Evolutionary conservation across 2,797 vertebrate species (phyloP).

Genomic region (Alca torda): DNA sequence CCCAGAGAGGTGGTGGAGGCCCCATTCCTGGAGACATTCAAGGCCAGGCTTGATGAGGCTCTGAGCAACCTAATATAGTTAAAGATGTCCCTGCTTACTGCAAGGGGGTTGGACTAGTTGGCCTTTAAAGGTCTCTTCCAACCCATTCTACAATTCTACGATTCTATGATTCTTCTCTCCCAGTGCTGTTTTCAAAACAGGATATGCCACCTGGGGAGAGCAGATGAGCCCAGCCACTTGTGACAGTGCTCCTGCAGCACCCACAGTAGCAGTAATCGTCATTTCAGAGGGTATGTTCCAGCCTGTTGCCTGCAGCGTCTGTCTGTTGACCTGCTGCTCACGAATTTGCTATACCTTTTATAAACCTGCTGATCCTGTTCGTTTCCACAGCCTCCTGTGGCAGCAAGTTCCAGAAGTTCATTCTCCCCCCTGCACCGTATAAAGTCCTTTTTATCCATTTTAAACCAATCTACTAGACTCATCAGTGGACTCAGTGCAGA

Average conservation of each 20-base stretch:
- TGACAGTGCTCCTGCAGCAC: neutral
- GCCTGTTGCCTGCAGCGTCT: neutral
- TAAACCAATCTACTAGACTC: neutral
- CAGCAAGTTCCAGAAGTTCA: conserved; percentile 37
- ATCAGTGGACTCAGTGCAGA: neutral
- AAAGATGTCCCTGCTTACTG: too few relatives aligned
- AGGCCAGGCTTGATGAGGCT: too few relatives aligned
- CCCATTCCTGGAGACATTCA: too few relatives aligned
- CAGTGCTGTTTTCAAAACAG: neutral
- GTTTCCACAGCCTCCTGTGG: neutral
- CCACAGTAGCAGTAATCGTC: neutral
- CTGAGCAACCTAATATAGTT: too few relatives aligned
- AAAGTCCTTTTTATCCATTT: conserved; percentile 7
- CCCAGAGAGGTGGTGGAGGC: too few relatives aligned
- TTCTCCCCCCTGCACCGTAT: neutral
- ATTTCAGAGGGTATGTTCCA: neutral
- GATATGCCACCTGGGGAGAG: neutral
- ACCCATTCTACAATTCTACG: too few relatives aligned
- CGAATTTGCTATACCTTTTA: neutral
- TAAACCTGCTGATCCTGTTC: conserved; percentile 31
- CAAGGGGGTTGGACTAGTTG: too few relatives aligned
- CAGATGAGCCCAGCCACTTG: neutral
- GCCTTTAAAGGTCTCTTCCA: too few relatives aligned
- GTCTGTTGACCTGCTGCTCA: neutral
- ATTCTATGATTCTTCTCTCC: neutral